These are phyloP conservation scores for Pangasianodon hypophthalmus DNA, from an alignment of 2,113 vertebrate species.

Conservation along the genomic window DNA sequence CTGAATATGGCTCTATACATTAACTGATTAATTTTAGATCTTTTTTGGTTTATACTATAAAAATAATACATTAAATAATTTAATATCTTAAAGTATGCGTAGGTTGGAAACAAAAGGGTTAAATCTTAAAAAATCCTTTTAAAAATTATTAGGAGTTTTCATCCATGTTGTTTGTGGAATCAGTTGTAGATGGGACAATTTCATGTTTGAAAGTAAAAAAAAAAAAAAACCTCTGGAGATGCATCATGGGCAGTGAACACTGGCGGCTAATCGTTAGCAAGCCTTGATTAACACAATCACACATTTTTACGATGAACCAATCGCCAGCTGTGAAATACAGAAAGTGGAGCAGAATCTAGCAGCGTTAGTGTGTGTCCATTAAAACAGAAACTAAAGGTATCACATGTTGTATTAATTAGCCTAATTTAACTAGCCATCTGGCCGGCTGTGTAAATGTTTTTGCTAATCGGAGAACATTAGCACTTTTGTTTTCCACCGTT, in stretches of 20 bases:
- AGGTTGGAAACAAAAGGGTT: too few species aligned
- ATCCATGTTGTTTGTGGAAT: neutral
- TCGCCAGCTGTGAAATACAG: neutral
- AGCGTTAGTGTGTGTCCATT: neutral
- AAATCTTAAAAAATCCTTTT: neutral
- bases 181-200: neutral
- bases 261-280: neutral
- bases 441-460: neutral
- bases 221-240: neutral
- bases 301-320: neutral
- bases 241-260: neutral
- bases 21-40: too few species aligned
- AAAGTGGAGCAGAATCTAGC: neutral
- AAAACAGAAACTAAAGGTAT: neutral
- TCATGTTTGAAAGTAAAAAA: neutral
- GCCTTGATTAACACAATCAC: neutral
- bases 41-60: too few species aligned
- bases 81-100: too few species aligned
- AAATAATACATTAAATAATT: too few species aligned
- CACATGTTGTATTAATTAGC: neutral
- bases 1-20: too few species aligned
- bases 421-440: neutral
- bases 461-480: neutral
- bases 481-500: neutral
- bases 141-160: neutral